Evolutionary conservation across 2,113 vertebrate genomes (phyloP).

Genomic region (Anhinga anhinga): DNA sequence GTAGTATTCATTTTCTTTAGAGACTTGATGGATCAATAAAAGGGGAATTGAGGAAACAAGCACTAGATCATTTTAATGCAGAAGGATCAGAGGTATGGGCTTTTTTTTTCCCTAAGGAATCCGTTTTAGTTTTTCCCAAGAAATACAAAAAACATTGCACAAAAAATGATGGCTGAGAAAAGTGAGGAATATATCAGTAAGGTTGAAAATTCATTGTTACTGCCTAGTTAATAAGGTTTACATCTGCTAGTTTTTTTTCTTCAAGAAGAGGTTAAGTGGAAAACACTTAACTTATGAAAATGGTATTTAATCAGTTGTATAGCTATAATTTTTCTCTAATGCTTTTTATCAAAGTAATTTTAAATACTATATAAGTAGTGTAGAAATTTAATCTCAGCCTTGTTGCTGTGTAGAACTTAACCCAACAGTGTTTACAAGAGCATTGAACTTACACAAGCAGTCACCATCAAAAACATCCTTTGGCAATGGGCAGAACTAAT

Average conservation of each 20-base stretch:
- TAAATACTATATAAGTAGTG: neutral
- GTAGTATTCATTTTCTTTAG: slow-evolving; percentile 70
- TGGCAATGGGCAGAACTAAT: neutral
- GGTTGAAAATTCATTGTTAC: neutral
- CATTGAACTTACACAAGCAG: neutral
- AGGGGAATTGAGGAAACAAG: slow-evolving; percentile 96
- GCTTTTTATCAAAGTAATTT: neutral
- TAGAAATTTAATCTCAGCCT: neutral
- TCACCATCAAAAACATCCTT: neutral
- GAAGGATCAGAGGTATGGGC: slow-evolving; percentile 94
- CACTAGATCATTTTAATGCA: slow-evolving; percentile 97
- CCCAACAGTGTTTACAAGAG: neutral
- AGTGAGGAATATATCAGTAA: neutral
- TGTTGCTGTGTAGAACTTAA: neutral
- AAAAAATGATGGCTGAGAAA: neutral
- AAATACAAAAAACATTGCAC: neutral
- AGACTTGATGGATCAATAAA: slow-evolving; percentile 97
- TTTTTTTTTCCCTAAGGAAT: neutral
- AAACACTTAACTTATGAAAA: neutral
- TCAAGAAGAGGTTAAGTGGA: neutral
- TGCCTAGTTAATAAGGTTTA: neutral
- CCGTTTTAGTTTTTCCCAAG: neutral
- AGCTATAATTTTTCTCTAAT: neutral
- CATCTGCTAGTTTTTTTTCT: neutral
- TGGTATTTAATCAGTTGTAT: neutral